phyloP scores from a whole-genome alignment of 37 sponge, comb jelly and placozoan species.

The Dysidea cf. avara region DNA sequence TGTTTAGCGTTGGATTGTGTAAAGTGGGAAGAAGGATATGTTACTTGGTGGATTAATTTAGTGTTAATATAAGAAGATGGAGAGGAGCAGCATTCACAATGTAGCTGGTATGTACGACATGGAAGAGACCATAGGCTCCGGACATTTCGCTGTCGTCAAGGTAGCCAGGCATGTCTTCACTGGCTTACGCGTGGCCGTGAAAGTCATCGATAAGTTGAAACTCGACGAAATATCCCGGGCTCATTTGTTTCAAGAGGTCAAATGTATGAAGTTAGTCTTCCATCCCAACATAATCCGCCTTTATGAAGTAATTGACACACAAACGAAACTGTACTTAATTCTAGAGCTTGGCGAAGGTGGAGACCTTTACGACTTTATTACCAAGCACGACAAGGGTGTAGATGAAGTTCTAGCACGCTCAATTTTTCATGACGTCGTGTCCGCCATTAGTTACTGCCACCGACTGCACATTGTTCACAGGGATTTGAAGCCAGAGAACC shows the following conservation, averaged over 20 bases:
- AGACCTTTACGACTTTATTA: constrained; percentile 92
- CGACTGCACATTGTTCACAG: constrained; percentile 94
- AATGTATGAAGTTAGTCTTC: constrained; percentile 94
- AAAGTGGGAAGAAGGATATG: too few relatives aligned
- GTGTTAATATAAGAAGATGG: too few relatives aligned
- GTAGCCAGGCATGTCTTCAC: constrained; percentile 93
- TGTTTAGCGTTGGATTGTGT: too few relatives aligned
- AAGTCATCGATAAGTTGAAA: constrained; percentile 97
- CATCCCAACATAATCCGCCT: constrained; percentile 95
- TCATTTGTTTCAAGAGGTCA: constrained; percentile 93
- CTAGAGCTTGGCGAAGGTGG: constrained; percentile 95
- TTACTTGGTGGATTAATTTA: too few relatives aligned
- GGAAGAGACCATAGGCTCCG: constrained; percentile 88
- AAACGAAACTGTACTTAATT: constrained; percentile 90
- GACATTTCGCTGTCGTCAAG: constrained; percentile 95
- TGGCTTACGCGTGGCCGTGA: constrained; percentile 89
- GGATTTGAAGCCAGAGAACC: constrained; percentile 96
- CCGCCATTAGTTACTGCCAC: constrained; percentile 94
- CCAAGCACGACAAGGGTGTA: constrained; percentile 81
- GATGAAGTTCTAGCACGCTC: constrained; percentile 66
- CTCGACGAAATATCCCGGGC: constrained; percentile 86
- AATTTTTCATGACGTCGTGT: constrained; percentile 84
- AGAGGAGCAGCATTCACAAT: not conserved
- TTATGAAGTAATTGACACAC: constrained; percentile 96
- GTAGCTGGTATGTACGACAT: constrained; percentile 85